Conservation (phyloP, 1,140 invertebrate species). For the Penaeus japonicus region DNA sequence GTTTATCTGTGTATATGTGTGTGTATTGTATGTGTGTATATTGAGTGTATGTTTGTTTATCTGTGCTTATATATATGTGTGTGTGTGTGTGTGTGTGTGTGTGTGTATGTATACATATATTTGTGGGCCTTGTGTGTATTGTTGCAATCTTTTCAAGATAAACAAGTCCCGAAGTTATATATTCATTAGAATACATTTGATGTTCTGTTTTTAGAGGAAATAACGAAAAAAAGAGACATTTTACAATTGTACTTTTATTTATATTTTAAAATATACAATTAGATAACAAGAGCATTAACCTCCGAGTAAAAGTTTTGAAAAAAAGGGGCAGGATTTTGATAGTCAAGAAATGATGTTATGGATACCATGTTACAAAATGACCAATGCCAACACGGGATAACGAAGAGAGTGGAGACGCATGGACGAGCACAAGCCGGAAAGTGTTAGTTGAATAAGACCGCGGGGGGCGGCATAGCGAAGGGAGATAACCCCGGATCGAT, state of each 20-base stretch:
- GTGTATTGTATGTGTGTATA: no score
- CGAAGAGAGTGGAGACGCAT: background rate
- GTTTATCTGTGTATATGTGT: no score
- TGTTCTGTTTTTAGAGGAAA: background rate
- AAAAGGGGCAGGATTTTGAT: background rate
- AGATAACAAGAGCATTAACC: constrained; percentile 49
- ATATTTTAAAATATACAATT: constrained; percentile 55
- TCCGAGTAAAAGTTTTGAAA: constrained; percentile 21
- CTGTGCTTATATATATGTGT: no score
- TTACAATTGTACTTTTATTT: constrained; percentile 51
- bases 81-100: no score
- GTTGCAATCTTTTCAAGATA: no score
- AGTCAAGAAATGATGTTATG: background rate
- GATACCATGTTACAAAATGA: background rate
- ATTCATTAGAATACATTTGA: background rate
- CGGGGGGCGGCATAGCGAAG: constrained; percentile 37
- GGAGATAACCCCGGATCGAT: constrained; percentile 11
- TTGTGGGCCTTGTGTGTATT: no score
- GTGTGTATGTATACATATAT: no score
- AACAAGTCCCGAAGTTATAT: no score
- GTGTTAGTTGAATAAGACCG: background rate
- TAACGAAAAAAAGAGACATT: background rate
- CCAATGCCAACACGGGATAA: background rate
- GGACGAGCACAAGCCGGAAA: background rate
- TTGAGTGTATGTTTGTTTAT: no score